phyloP scores from a whole-genome alignment of 2,113 vertebrate genomes.

The Burhinus oedicnemus region DNA sequence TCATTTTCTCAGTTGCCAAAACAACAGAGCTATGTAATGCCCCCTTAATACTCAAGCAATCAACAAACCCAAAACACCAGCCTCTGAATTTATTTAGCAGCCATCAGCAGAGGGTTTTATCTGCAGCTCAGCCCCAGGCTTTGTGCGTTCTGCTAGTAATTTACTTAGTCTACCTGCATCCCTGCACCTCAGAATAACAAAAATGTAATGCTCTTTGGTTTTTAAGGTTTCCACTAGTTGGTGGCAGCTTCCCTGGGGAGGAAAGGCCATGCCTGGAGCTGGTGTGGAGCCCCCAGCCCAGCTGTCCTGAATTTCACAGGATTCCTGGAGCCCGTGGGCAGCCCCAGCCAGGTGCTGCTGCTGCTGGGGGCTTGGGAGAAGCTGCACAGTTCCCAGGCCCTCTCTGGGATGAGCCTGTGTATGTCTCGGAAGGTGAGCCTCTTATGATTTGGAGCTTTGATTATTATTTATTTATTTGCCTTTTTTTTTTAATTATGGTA shows the following conservation, averaged over 20 bases:
- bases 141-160: not conserved
- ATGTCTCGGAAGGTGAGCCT: not conserved
- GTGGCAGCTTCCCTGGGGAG: not conserved
- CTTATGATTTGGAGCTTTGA: not conserved
- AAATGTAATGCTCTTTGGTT: not conserved
- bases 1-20: not conserved
- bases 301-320: not conserved
- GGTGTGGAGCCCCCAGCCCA: not conserved
- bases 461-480: not conserved
- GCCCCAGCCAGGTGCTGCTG: not conserved
- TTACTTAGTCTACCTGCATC: not conserved
- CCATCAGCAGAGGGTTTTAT: not conserved
- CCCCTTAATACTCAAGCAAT: not conserved
- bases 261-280: not conserved
- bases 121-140: not conserved
- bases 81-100: not conserved
- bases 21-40: not conserved
- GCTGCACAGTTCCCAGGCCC: too few species aligned
- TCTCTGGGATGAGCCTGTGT: not conserved
- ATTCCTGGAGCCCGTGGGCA: not conserved
- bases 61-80: not conserved
- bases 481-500: rapidly evolving
- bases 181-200: not conserved
- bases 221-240: not conserved
- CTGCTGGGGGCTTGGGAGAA: not conserved